Percentiles rank a stretch among this genome's conserved stretches.
Conservation (phyloP, 2,797 vertebrate genomes). For the Alcedo quadribrachys region DNA sequence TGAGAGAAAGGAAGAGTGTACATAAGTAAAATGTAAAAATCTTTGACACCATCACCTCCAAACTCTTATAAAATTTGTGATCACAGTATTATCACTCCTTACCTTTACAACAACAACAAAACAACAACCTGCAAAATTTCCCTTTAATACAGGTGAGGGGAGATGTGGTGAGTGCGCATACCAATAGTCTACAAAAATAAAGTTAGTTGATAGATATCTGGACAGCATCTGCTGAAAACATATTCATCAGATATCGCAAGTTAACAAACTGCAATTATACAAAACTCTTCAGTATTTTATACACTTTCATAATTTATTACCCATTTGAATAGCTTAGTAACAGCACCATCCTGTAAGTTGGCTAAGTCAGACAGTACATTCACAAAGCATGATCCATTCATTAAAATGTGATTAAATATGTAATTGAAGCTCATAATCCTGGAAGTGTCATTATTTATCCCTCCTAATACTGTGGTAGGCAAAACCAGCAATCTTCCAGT, state of each 20-base stretch:
- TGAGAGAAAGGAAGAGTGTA: constrained; percentile 32
- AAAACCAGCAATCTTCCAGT: background rate
- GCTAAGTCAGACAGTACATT: background rate
- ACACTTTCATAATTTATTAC: background rate
- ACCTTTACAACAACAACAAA: background rate
- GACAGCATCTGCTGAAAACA: background rate
- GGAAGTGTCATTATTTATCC: background rate
- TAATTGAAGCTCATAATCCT: background rate
- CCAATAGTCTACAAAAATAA: background rate
- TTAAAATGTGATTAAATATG: background rate
- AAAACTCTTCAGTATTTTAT: background rate
- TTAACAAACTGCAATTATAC: background rate
- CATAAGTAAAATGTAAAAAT: constrained; percentile 29
- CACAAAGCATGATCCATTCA: background rate
- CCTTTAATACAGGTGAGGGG: background rate
- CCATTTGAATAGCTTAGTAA: background rate
- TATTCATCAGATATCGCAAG: background rate
- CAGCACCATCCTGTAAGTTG: background rate
- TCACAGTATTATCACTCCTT: background rate
- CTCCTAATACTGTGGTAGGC: background rate
- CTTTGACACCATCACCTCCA: background rate
- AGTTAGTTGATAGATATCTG: background rate
- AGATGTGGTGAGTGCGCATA: background rate
- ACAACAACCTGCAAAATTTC: background rate
- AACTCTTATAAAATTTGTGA: constrained; percentile 18